These are phyloP conservation scores for Polyommatus iphigenia DNA, from an alignment of 2,888 invertebrate genomes.

Conservation along the genomic window DNA sequence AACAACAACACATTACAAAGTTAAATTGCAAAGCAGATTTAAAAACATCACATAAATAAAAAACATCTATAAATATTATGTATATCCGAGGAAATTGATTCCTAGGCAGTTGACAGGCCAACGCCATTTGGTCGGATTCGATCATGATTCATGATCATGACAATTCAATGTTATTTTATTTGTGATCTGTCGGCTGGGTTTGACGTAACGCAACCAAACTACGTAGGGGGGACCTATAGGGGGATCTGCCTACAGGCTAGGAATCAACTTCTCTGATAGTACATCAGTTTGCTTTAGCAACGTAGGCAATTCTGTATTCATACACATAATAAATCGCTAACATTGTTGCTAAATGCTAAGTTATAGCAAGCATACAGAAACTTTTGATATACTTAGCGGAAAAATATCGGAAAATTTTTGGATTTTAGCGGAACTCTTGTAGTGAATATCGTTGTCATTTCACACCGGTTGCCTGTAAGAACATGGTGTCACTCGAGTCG, in stretches of 20 bases:
- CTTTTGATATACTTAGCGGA: neutral
- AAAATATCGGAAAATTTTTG: neutral
- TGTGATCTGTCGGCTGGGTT: too few species aligned
- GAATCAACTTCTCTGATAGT: too few species aligned
- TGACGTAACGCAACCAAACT: too few species aligned
- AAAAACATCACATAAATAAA: neutral
- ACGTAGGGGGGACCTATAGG: too few species aligned
- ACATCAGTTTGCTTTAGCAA: neutral
- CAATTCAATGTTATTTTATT: too few species aligned
- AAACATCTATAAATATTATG: conserved; percentile 4
- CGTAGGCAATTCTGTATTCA: neutral
- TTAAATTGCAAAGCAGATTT: conserved; percentile 1
- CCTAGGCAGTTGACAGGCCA: too few species aligned
- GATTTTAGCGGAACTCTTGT: neutral
- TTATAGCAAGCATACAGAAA: neutral
- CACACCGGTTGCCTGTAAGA: neutral
- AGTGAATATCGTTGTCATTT: neutral
- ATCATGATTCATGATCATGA: too few species aligned
- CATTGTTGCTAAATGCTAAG: neutral
- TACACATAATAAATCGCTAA: neutral
- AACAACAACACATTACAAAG: neutral
- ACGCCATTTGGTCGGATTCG: too few species aligned
- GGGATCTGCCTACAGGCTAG: too few species aligned
- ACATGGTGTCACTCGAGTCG: too few species aligned
- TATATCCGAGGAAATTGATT: neutral